phyloP scores from a whole-genome alignment of 2,113 vertebrate species.

The Neodon shergylaensis region DNA sequence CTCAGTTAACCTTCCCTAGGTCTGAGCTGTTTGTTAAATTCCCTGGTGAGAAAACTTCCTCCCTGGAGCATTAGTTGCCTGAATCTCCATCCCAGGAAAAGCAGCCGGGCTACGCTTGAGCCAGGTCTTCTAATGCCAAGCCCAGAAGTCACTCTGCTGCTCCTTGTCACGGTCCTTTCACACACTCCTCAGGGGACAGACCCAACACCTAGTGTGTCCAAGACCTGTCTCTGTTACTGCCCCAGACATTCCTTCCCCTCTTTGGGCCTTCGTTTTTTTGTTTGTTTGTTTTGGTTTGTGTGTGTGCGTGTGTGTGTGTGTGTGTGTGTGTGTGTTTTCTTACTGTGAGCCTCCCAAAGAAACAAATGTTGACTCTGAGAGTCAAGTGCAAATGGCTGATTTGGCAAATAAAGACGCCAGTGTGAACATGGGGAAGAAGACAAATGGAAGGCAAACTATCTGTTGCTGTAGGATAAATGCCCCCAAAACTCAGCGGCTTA shows the following conservation, averaged over 20 bases:
- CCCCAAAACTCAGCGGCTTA: neutral
- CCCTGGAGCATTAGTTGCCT: neutral
- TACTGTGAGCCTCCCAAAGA: neutral
- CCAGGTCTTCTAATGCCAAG: neutral
- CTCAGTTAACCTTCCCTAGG: neutral
- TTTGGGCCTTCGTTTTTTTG: neutral
- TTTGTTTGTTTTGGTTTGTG: no score
- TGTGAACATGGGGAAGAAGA: neutral
- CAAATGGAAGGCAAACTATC: neutral
- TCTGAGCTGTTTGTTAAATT: neutral
- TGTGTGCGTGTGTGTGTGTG: no score
- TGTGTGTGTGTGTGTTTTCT: neutral
- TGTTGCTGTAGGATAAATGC: neutral
- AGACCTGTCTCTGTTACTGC: neutral
- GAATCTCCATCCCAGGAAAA: neutral
- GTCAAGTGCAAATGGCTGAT: neutral
- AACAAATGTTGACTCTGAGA: constrained; percentile 3
- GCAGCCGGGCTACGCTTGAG: neutral
- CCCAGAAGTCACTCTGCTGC: neutral
- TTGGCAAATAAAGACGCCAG: neutral
- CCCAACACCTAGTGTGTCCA: neutral
- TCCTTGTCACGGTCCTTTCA: neutral
- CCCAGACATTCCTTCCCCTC: neutral
- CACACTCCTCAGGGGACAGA: neutral
- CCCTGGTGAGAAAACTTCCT: neutral